Conservation (phyloP, 2,888 invertebrate genomes). For the Polymixis lichenea region DNA sequence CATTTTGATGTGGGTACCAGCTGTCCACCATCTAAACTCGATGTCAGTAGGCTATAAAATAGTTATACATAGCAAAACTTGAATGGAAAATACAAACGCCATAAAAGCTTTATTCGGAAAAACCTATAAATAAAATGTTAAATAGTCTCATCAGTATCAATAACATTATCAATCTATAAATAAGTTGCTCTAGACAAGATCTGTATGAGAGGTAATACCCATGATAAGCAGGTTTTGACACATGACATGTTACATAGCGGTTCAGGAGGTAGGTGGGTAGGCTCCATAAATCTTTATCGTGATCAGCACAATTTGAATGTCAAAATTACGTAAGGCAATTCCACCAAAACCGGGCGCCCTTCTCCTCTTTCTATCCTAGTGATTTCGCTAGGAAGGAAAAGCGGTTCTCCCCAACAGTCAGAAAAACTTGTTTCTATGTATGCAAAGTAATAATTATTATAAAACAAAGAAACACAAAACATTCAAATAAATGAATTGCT, state of each 20-base stretch:
- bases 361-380: background rate
- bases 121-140: slow-evolving; percentile 34
- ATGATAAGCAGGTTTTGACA: slow-evolving; percentile 27
- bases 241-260: background rate
- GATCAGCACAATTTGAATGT: too few relatives aligned
- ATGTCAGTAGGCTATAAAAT: slow-evolving; percentile 15
- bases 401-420: background rate
- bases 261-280: too few relatives aligned
- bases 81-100: slow-evolving; percentile 47
- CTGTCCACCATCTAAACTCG: slow-evolving; percentile 5
- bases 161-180: slow-evolving; percentile 37
- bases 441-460: background rate
- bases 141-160: slow-evolving; percentile 21
- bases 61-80: slow-evolving; percentile 31
- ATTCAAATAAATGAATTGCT: background rate
- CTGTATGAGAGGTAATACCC: slow-evolving; percentile 40
- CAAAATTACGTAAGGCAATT: background rate
- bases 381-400: background rate
- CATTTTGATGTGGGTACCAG: background rate
- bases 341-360: background rate
- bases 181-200: slow-evolving; percentile 18
- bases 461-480: background rate
- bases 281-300: background rate
- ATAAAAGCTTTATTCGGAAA: slow-evolving; percentile 33
- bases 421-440: background rate